Evolutionary conservation across 2,797 vertebrate genomes (phyloP).

Genomic region (Platyrinchus mystaceus): DNA sequence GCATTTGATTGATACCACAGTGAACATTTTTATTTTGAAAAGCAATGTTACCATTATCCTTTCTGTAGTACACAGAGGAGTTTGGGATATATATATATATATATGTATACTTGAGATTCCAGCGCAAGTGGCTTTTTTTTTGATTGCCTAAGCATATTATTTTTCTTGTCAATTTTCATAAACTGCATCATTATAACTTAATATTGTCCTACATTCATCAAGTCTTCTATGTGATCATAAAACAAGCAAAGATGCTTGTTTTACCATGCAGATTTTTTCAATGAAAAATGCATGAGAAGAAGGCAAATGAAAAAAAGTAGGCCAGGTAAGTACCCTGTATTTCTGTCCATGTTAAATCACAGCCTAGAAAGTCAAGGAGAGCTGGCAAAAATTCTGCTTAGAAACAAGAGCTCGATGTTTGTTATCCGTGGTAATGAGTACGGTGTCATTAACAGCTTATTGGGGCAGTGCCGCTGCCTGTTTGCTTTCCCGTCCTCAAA

Average conservation of each 20-base stretch:
- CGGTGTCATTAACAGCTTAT: conserved; percentile 25
- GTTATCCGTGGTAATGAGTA: neutral
- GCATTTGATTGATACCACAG: neutral
- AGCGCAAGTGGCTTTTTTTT: neutral
- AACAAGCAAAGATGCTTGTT: neutral
- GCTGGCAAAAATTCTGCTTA: conserved; percentile 7
- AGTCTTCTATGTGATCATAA: neutral
- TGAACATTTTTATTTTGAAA: no score
- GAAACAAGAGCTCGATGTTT: neutral
- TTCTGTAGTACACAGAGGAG: neutral
- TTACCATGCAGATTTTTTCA: neutral
- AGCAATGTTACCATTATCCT: neutral
- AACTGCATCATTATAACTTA: neutral
- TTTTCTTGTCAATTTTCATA: neutral
- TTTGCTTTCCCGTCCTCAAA: neutral
- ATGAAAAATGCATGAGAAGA: neutral
- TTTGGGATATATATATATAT: neutral
- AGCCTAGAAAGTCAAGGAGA: conserved; percentile 3
- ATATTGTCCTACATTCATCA: neutral
- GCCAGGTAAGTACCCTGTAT: neutral
- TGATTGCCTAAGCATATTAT: neutral
- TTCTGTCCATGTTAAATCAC: neutral
- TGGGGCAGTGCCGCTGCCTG: neutral
- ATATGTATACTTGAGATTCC: neutral
- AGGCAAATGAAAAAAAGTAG: neutral